These are phyloP conservation scores for Premnoplex brunnescens DNA, from an alignment of 2,797 vertebrate genomes.

Conservation along the genomic window DNA sequence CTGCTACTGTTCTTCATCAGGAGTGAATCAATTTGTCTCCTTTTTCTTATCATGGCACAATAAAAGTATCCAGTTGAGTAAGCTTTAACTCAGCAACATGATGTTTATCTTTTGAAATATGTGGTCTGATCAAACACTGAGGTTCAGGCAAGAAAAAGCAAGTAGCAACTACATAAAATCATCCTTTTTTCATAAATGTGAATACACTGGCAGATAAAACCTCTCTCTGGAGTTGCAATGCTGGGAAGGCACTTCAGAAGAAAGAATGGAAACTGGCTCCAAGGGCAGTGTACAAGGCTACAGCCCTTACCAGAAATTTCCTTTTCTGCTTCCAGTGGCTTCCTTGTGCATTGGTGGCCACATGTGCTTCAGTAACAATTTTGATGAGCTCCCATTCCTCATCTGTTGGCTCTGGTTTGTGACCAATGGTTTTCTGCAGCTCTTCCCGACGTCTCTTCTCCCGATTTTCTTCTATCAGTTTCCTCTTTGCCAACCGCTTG, in stretches of 20 bases:
- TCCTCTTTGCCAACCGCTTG: conserved; percentile 94
- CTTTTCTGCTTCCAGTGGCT: conserved; percentile 99
- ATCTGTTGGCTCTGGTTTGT: conserved; percentile 90
- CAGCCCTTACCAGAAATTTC: conserved; percentile 92
- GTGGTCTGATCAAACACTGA: not conserved
- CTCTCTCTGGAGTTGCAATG: not conserved
- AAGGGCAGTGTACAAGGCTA: not conserved
- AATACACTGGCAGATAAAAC: not conserved
- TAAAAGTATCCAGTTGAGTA: not conserved
- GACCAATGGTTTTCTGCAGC: conserved; percentile 89
- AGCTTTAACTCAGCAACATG: not conserved
- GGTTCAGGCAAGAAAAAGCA: not conserved
- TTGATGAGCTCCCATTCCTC: conserved; percentile 98
- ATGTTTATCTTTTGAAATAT: not conserved
- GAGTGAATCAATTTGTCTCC: not conserved
- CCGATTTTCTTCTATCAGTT: conserved; percentile 95
- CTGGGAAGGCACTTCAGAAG: not conserved
- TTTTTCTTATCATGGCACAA: not conserved
- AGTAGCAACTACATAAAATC: not conserved
- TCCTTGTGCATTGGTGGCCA: conserved; percentile 96
- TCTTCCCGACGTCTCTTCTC: conserved; percentile 91
- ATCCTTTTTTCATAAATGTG: not conserved
- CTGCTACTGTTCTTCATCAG: not conserved
- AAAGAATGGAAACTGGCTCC: not conserved
- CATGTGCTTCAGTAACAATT: conserved; percentile 93